Evolutionary conservation across 2,797 vertebrate species (phyloP), one percentile per base, ranked within the genome.

Genomic region (Rachycentron canadum): DNA sequence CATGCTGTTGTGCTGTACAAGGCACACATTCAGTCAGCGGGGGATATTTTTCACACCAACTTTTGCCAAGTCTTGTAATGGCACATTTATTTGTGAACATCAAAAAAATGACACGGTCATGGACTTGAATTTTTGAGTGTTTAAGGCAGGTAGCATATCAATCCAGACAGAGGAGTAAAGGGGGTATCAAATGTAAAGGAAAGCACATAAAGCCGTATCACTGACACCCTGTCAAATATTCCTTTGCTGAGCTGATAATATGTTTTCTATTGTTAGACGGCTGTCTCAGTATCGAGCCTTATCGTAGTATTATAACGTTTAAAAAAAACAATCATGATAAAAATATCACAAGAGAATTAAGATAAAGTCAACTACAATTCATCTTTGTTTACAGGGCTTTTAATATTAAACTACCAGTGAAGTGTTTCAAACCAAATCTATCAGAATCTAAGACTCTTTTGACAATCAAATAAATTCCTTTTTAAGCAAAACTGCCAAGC

Each of bases 61-160:
- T 86, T 67, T 71, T 71, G 81, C 78, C 84, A 90, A 84, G 68
- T 72, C 62, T 57, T 83, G 47, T 72, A 80, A 86, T 73, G 63
- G 50, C 69, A 82, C 62, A 80, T 84, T 91, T 89, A 88, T 84
- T 76, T 82, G 64, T 76, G 75, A 78, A 78, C 52, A 76, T 68
- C 10, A 75, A 75, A 72, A 71, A 83, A 76, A 76, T 69, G 67
- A 67, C 70, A 84, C 45, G 55, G 30, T 45, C 65, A 78, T 69
- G 60, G 69, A 58, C 17, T 52, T 23, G 5, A 69, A 30, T 74
- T 61, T 72, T 59, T 62, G 5, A 71, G n/a, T 76, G 69, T 25
- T 25, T 32, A 70, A 69, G 21, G 61, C 14, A 57, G 21, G n/a
- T 28, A 55, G 17, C 41, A 61, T 9, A 41, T 59, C 60, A 59